Conservation (phyloP, 2,113 vertebrate genomes). For the Phalacrocorax pelagicus region DNA sequence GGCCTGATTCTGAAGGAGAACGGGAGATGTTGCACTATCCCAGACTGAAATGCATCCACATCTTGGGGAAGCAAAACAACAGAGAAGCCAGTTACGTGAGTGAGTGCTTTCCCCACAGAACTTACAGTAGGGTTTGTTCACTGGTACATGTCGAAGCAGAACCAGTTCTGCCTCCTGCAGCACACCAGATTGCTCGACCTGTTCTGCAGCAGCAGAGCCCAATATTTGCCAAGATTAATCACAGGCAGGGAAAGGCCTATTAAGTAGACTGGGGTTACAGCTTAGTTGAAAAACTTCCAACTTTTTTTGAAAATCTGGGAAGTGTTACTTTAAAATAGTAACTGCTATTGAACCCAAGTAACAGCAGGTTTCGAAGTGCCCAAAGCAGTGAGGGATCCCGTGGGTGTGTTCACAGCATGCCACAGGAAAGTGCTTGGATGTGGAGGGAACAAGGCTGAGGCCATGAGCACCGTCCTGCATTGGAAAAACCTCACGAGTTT, state of each 20-base stretch:
- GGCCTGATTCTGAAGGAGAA: not conserved
- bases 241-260: not conserved
- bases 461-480: not conserved
- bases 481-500: not conserved
- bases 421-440: not conserved
- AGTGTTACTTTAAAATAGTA: not conserved
- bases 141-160: not conserved
- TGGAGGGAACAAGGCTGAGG: not conserved
- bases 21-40: not conserved
- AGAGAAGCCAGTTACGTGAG: not conserved
- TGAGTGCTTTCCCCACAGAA: not conserved
- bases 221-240: not conserved
- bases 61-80: not conserved
- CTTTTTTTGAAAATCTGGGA: not conserved
- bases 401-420: not conserved
- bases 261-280: not conserved
- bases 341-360: not conserved
- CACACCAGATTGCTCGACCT: not conserved
- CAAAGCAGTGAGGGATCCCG: not conserved
- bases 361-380: not conserved
- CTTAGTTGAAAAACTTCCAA: not conserved
- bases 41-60: accelerated
- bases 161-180: not conserved
- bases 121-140: not conserved
- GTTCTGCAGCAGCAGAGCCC: not conserved